These are phyloP conservation scores for Tiphia femorata DNA, from an alignment of 2,888 invertebrate species.

Conservation along the genomic window DNA sequence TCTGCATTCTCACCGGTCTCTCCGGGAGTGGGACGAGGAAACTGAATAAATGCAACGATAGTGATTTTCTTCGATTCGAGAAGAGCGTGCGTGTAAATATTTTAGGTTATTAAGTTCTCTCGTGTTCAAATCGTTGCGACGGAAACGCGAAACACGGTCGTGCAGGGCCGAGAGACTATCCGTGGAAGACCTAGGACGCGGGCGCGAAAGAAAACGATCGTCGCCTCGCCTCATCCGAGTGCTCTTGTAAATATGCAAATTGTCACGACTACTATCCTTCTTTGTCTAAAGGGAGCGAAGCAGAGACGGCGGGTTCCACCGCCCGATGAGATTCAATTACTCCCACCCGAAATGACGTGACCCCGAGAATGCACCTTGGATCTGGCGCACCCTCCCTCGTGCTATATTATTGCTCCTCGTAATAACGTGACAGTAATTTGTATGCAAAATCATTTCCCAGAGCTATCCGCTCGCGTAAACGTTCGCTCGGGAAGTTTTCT, in stretches of 20 bases:
- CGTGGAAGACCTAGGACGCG: too few species aligned
- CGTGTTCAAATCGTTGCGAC: too few species aligned
- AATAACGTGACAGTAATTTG: constrained; percentile 51
- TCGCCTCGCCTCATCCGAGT: constrained; percentile 19
- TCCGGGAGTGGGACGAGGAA: too few species aligned
- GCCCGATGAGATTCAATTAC: constrained; percentile 57
- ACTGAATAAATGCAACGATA: too few species aligned
- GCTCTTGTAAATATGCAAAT: constrained; percentile 53
- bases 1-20: background rate
- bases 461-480: constrained; percentile 37
- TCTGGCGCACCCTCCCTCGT: constrained; percentile 40
- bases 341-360: constrained; percentile 54
- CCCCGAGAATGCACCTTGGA: constrained; percentile 52
- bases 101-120: too few species aligned
- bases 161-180: too few species aligned
- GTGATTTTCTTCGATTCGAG: too few species aligned
- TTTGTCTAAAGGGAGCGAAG: constrained; percentile 41
- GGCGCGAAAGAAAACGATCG: background rate
- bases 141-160: too few species aligned
- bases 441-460: constrained; percentile 50
- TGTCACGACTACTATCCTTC: constrained; percentile 45
- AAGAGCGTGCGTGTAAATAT: too few species aligned
- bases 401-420: constrained; percentile 49
- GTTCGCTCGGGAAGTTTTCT: constrained; percentile 34
- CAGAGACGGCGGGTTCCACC: constrained; percentile 31